Base-by-base conservation (phyloP, 2,888 invertebrate genomes). In the Phyto melanocephala region DNA sequence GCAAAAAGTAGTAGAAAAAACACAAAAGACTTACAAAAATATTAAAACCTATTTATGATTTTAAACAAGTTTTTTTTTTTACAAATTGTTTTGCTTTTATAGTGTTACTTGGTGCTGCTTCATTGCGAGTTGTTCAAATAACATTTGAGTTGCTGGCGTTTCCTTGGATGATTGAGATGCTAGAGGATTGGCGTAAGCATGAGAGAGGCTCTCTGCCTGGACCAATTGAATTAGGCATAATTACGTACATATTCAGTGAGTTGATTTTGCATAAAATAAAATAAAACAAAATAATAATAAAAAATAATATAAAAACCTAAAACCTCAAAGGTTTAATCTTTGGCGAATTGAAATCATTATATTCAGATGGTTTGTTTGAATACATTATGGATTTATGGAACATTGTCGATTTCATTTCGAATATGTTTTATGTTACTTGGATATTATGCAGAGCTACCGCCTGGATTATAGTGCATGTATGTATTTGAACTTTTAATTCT, bases 351-450 rank as follows among this genome's bases (percentile, higher is more conserved):
- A 94, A 96, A 89, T 93, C 98, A 3, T 92, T 99, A 10, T 99
- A 98, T 95, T 93, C 95, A 2, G 96, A 96, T 71, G 99, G 99
- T 0, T 91, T 99, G 7, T 92, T 95, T 86, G 98, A 98, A 85
- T 99, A 99, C 90, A 94, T 97, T 54, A 95, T 95, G 85, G 99
- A 99, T 91, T 93, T 99, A 84, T 99, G 99, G 99, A 99, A 99
- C 90, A 97, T 99, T 81, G 96, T 99, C 4, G 99, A 99, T 91
- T 99, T 99, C 90, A 96, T 98, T 87, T 99, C 99, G 7, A 99
- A 99, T 90, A 94, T 96, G 86, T 96, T 99, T 87, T 99, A 99
- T 90, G 95, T 99, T 22, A 95, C 97, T 50, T 99, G 99, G 94
- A 95, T 99, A 85, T 94, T 95, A 74, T 93, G 99, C 85, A 92